These are phyloP conservation scores for Parazoanthus atlanticus DNA, from an alignment of 92 coral and sea anemone species.

Conservation along the genomic window DNA sequence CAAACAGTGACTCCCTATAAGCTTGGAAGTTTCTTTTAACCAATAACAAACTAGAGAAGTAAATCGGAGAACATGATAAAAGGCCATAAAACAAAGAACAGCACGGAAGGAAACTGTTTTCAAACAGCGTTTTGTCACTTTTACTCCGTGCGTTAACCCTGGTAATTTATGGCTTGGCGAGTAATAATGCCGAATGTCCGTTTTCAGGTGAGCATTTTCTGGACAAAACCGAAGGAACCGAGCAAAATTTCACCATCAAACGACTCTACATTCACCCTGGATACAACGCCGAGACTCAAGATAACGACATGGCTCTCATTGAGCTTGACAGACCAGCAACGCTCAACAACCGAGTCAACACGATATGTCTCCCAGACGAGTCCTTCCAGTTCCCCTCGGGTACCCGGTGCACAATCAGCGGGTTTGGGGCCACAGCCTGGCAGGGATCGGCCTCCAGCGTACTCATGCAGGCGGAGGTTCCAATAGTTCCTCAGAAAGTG, in stretches of 20 bases:
- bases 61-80: no score
- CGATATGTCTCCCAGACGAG: constrained; percentile 74
- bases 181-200: not conserved
- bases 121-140: no score
- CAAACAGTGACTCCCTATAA: no score
- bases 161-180: not conserved
- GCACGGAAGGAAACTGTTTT: no score
- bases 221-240: constrained; percentile 66
- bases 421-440: constrained; percentile 74
- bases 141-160: not conserved
- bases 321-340: constrained; percentile 70
- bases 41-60: no score
- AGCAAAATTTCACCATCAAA: constrained; percentile 71
- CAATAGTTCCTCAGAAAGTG: constrained; percentile 60
- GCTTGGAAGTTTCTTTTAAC: no score
- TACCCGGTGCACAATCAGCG: constrained; percentile 70
- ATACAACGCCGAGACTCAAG: constrained; percentile 67
- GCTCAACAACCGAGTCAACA: constrained; percentile 73
- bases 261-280: constrained; percentile 68
- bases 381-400: constrained; percentile 72
- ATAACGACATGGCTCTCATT: constrained; percentile 76
- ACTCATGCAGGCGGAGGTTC: constrained; percentile 83
- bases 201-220: constrained; percentile 69
- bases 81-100: no score
- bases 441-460: constrained; percentile 59